Evolutionary conservation across 2,797 vertebrate species (phyloP), one percentile per base, ranked within the genome.

Genomic region (Acipenser oxyrinchus): DNA sequence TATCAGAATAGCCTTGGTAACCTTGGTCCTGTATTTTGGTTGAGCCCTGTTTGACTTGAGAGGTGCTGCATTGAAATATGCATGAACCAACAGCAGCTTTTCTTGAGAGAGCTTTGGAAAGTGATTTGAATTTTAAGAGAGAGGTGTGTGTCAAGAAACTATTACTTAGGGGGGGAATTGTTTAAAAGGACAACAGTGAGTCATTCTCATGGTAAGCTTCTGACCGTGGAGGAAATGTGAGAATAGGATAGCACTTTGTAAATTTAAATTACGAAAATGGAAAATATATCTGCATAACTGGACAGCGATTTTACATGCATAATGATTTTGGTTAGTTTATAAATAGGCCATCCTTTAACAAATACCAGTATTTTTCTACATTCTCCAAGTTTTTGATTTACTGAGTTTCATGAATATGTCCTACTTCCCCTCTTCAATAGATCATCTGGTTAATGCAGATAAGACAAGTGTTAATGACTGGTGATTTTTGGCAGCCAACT

Each of bases 21-120:
- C 64, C 48, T 62, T 18, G 50, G 51, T 13, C 15, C 51, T 51
- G 57, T 8, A 59, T 66, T 57, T 7, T 65, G n/a, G 15, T 23
- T 23, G 63, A 15, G 51, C 52, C 6, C 63, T 23, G 13, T 55
- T 37, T 51, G 53, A 37, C 37, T 37, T 65, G 50, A 15, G 63
- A 9, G 37, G 11, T 7, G 49, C n/a, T 8, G 53, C 15, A 65
- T 53, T 65, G 12, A 65, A 51, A 65, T 65, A 65, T 65, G 49
- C 63, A 64, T 51, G 49, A 64, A 64, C n/a, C 63, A 10, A 9
- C 51, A 49, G 15, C 51, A 53, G 50, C 11, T 15, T 53, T 37
- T 53, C n/a, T 23, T 15, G 11, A 53, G 63, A 53, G 63, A 37
- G 50, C 65, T 13, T 49, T 10, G 7, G 12, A 65, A 50, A 37